Base-by-base conservation (phyloP, 2,113 vertebrate species). In the Pituophis catenifer region DNA sequence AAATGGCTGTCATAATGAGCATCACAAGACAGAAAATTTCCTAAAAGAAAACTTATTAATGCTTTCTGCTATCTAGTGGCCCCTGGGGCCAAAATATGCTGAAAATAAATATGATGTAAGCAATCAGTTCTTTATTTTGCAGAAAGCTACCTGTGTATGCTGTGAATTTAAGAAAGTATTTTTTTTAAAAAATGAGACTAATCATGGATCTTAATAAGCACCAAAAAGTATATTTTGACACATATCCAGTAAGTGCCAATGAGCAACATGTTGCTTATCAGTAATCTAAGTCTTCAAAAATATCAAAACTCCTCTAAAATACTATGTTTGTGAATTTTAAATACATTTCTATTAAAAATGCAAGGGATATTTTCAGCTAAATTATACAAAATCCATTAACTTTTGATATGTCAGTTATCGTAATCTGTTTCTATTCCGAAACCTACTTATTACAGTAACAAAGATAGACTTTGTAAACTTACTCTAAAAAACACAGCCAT, bases 401-500 rank as follows among this genome's bases (percentile, higher is more conserved):
- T 93, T 1, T n/a, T 91, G 24, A 6, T 58, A 23, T 89, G 92
- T 90, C 12, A 65, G 21, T 90, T 54, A 90, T 38, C 52, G 33
- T 38, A 23, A 38, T 52, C 91, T 26, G n/a, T 44, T 38, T 89
- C 17, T 55, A 89, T 89, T 33, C 26, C 90, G 33, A n/a, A 1
- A 90, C 89, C 93, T 8, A 21, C 21, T 92, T 91, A 86, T 85
- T 93, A 23, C n/a, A 62, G 62, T 21, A 86, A 53, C 11, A 44
- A 93, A 94, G 53, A n/a, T 9, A 38, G 54, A 57, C 58, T 55
- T 91, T 95, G 65, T n/a, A 92, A 96, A 98, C 98, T 97, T 97
- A 99, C 99, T 99, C 98, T 86, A 99, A 97, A 97, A 99, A 99
- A 93, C 91, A 92, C 90, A 98, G 98, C 99, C 99, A 99, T 95